Base-by-base conservation (phyloP, 2,113 vertebrate species). In the Lepus americanus region DNA sequence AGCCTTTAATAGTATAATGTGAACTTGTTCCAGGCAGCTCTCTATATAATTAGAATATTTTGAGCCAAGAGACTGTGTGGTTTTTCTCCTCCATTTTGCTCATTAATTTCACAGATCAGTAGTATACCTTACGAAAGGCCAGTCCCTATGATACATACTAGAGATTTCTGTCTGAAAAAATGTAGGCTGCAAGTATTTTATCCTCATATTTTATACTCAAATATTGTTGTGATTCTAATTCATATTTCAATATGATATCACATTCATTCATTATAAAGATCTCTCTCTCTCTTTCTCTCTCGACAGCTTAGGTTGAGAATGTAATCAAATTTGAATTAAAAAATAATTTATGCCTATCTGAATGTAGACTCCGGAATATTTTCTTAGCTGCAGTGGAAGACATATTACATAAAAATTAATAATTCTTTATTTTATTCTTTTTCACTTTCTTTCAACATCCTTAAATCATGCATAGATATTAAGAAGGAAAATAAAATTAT, bases 271-370 rank as follows among this genome's bases (percentile, higher is more conserved):
- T 44, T 84, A 29, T 53, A 53, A 93, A 93, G 25, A 0, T 22
- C 2, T 61, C 3, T 87, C 6, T 66, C 49, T 83, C 44, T 44
- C 44, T 44, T 44, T 44, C 44, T 44, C 6, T 44, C 44, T 44
- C 44, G 16, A 84, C 53, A 69, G 17, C 12, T 79, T 67, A 49
- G 3, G 39, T 74, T 92, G 33, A 87, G 69, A 91, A 81, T 86
- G 53, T 73, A 29, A 92, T 85, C n/a, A 85, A 88, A 83, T n/a
- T 6, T 23, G 17, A 90, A 81, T 72, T n/a, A 2, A 67, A 93
- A 90, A 73, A 29, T 27, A 81, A 85, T 66, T 12, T 51, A 5
- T 72, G 3, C 31, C 23, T 72, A 64, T 88, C 76, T 90, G 31
- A 55, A 76, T 74, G 39, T 82, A 44, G 25, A 77, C 51, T 86